Evolutionary conservation across 2,797 vertebrate genomes (phyloP), one percentile per base, ranked within the genome.

Genomic region (Myripristis jacobus): DNA sequence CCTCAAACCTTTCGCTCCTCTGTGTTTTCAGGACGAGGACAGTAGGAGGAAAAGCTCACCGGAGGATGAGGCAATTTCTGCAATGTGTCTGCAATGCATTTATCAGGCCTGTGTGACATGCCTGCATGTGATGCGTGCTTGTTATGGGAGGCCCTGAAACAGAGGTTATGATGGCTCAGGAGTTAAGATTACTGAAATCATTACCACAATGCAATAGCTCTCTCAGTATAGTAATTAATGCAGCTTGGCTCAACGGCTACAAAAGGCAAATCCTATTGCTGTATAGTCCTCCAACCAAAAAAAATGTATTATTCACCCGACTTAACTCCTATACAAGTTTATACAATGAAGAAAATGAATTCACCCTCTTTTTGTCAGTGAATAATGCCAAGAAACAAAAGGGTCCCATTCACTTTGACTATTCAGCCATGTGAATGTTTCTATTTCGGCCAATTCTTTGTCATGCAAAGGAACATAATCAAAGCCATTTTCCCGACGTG

Each of bases 61-160:
- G 71, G 84, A 81, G 81, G 66, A 89, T 90, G 86, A 90, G 82
- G 90, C 89, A 92, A 92, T 91, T 89, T 87, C 80, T 83, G 77
- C 81, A 87, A 87, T 79, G 79, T 83, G 80, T 81, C 81, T 84
- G 90, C 86, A 90, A 90, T 79, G 75, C 83, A 80, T 90, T 86
- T 90, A 88, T 89, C 84, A 75, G 57, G 82, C 70, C 73, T 83
- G 61, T 79, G 78, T 80, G 82, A 75, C 69, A 53, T 78, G 65
- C 71, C 77, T 52, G 51, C 56, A 70, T 73, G 61, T 81, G 80
- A 73, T 83, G 63, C 77, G 69, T 74, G 69, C 71, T 88, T 82
- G 77, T 86, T 84, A 72, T 11, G 46, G 53, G 31, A 43, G 53
- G 48, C 13, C 43, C 51, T 70, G 55, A 73, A 81, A 66, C 29